Base-by-base conservation (phyloP, 1,140 invertebrate genomes). In the Globodera rostochiensis region DNA sequence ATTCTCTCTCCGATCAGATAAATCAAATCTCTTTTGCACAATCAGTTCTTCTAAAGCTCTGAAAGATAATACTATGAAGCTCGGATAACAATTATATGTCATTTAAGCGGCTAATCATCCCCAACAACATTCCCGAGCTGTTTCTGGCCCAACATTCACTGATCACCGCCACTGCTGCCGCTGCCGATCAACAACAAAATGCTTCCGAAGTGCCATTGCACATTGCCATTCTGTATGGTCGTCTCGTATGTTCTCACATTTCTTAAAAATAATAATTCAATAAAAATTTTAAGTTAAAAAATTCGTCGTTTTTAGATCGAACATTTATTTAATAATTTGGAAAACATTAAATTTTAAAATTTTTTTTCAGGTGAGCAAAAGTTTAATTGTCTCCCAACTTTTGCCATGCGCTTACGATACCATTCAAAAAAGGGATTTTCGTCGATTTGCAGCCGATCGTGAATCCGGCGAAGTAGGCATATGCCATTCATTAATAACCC, bases 91-190 rank as follows among this genome's bases (percentile, higher is more conserved):
- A 36, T 36, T 36, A 36, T 36, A 36, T 36, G 36, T 15, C 53
- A 11, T 53, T 53, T 53, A 53, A 77, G 69, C 76, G 57, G 5
- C 21, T 77, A 7, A 69, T 77, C 45, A 77, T 77, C n/a, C 76
- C 76, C 8, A 77, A 64, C 60, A 77, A 77, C 69, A 77, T 64
- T 77, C 76, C 50, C 47, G 76, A 77, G 69, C 60, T 77, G 45
- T 77, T 77, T n/a, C 50, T 77, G 3, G 50, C 76, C 76, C 66
- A 77, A 49, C 60, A 4, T 67, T 53, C 53, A 53, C 8, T 53
- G 8, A 9, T 15, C 8, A 53, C 53, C 53, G 15, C 4, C 53
- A 11, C 53, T 53, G 53, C 53, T 53, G 53, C 15, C 53, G 53
- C 45, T 25, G 57, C 76, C 1, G 60, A 77, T 60, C 76, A 57